These are phyloP conservation scores for Drosophila varians DNA, from an alignment of 1,140 invertebrate genomes.

Conservation along the genomic window DNA sequence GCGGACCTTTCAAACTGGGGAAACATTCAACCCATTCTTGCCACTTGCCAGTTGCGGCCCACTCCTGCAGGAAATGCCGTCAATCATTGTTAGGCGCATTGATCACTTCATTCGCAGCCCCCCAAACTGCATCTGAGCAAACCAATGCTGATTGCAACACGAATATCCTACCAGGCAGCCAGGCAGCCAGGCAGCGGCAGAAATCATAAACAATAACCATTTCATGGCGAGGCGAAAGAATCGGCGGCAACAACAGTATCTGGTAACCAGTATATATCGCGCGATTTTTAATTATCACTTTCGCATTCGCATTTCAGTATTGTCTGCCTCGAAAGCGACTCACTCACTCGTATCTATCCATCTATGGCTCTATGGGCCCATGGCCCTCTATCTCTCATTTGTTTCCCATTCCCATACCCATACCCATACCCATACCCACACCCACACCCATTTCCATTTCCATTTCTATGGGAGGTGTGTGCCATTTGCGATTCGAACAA, in stretches of 20 bases:
- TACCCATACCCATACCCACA: constrained; percentile 49
- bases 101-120: constrained; percentile 59
- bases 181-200: constrained; percentile 41
- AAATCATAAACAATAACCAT: constrained; percentile 71
- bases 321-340: constrained; percentile 27
- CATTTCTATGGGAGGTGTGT: constrained; percentile 43
- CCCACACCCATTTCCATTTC: constrained; percentile 33
- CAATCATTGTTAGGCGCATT: constrained; percentile 80
- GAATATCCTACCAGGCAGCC: constrained; percentile 49
- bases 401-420: constrained; percentile 44
- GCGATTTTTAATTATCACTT: constrained; percentile 82
- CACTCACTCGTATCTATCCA: constrained; percentile 20
- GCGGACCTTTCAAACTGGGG: constrained; percentile 5
- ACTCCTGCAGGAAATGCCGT: constrained; percentile 52
- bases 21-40: background rate
- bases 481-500: constrained; percentile 66
- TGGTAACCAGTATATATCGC: constrained; percentile 58
- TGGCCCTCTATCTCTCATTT: constrained; percentile 10
- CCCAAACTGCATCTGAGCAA: background rate
- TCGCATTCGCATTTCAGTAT: constrained; percentile 54
- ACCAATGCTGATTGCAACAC: constrained; percentile 61
- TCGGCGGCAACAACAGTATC: constrained; percentile 22
- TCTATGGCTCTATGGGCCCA: constrained; percentile 8
- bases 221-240: constrained; percentile 28
- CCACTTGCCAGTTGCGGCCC: background rate